These are phyloP conservation scores for Palythoa caribaeorum DNA, from an alignment of 92 coral and sea anemone genomes.

Conservation along the genomic window DNA sequence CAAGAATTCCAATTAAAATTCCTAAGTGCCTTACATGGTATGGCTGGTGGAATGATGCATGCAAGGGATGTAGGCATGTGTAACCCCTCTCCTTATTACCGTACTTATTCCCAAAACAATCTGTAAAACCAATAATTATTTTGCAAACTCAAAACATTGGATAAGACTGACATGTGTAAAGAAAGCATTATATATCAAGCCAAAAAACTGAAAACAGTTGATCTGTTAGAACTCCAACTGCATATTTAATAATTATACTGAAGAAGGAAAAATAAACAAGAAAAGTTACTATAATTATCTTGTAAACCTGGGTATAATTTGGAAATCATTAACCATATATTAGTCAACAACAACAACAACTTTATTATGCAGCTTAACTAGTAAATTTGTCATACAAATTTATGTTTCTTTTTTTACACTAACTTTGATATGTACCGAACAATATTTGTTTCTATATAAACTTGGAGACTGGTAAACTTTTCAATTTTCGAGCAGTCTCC, in stretches of 20 bases:
- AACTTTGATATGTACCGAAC: too few species aligned
- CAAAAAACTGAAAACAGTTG: constrained; percentile 2
- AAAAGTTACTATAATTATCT: constrained; percentile 1
- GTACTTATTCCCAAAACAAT: background rate
- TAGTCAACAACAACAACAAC: background rate
- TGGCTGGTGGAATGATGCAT: background rate
- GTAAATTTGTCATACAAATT: too few species aligned
- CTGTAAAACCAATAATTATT: background rate
- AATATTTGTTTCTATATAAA: too few species aligned
- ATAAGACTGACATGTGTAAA: background rate
- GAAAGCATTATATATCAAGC: constrained; percentile 1
- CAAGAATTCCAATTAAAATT: background rate
- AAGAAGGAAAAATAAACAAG: background rate
- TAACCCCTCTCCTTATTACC: constrained; percentile 4
- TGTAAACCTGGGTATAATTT: background rate
- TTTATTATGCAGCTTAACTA: too few species aligned
- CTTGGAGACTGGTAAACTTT: too few species aligned
- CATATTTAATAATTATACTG: background rate
- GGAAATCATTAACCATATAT: background rate
- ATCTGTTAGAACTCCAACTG: background rate
- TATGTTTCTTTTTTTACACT: too few species aligned
- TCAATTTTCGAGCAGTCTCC: too few species aligned
- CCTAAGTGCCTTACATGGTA: background rate
- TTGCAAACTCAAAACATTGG: background rate
- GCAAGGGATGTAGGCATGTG: background rate